Evolutionary conservation across 2,797 vertebrate genomes (phyloP).

Genomic region (Halcyon smyrnensis): DNA sequence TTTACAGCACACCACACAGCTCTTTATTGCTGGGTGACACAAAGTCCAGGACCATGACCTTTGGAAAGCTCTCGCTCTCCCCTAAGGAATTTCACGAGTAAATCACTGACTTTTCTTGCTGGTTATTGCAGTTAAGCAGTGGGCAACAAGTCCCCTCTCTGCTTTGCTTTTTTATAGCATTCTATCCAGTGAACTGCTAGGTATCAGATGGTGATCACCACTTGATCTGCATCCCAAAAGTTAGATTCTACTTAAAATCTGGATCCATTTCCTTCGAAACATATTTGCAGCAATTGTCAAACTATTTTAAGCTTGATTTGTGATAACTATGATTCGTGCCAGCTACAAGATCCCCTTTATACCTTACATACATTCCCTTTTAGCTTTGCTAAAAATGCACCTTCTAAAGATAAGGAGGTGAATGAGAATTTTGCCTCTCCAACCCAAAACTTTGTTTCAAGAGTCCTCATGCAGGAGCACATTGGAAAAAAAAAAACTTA

Average conservation of each 20-base stretch:
- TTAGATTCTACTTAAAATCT: neutral
- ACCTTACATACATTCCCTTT: neutral
- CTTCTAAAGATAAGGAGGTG: neutral
- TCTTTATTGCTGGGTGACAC: neutral
- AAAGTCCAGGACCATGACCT: neutral
- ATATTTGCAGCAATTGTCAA: neutral
- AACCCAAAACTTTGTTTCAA: neutral
- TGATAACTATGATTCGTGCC: neutral
- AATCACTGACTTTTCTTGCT: neutral
- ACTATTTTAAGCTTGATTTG: neutral
- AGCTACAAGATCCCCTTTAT: neutral
- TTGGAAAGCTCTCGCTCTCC: conserved; percentile 52
- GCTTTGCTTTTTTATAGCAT: rapidly evolving
- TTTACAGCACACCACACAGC: neutral
- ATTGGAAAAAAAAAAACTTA: neutral
- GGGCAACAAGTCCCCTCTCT: neutral
- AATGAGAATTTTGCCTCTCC: neutral
- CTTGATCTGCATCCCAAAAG: neutral
- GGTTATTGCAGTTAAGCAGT: neutral
- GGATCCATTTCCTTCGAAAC: neutral
- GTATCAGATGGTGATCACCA: neutral
- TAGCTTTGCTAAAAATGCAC: neutral
- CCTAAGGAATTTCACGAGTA: neutral
- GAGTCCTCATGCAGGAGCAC: neutral
- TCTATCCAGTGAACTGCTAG: neutral